Evolutionary conservation across 2,888 invertebrate genomes (phyloP), one percentile per base, ranked within the genome.

Genomic region (Ophonus ardosiacus): DNA sequence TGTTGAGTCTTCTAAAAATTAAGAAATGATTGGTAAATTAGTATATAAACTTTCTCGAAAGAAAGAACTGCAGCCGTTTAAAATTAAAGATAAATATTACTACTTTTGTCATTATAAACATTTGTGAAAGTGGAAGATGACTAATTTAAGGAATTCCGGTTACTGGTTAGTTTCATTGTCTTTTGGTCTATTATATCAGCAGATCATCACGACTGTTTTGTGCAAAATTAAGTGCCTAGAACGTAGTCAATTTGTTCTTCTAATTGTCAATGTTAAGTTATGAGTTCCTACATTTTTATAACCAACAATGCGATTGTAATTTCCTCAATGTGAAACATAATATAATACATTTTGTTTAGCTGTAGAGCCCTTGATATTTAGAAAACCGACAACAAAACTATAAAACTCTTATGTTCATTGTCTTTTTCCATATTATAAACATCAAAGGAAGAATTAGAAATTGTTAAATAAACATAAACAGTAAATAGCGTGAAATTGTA

Each of bases 111-210:
- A 80, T 80, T 80, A 80, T 38, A 10, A 57, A n/a, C 43, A n/a
- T n/a, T 80, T 38, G 79, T 59, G 79, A 80, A 80, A 80, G 79
- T 80, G n/a, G 38, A 61, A 61, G 38, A 80, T 61, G 79, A 40
- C 15, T 59, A 59, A 80, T 80, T 80, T 80, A 31, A 24, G 79
- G 59, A 80, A 61, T 61, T 59, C 61, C 79, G 61, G 59, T 24
- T 18, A 80, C 61, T 40, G 61, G 59, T 24, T 18, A 80, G 18
- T 80, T 80, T 80, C 59, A 80, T 80, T 80, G 79, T 80, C 61
- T 80, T 13, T 31, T 15, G 61, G 10, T 57, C 59, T 74, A 51
- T 74, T 74, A 74, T 74, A 74, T 74, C 51, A 51, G 51, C 17
- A 74, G 74, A 74, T 74, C 74, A 51, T 18, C 43, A 74, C 51